Evolutionary conservation across 2,113 vertebrate species (phyloP), one percentile per base, ranked within the genome.

Genomic region (Cavia aperea): DNA sequence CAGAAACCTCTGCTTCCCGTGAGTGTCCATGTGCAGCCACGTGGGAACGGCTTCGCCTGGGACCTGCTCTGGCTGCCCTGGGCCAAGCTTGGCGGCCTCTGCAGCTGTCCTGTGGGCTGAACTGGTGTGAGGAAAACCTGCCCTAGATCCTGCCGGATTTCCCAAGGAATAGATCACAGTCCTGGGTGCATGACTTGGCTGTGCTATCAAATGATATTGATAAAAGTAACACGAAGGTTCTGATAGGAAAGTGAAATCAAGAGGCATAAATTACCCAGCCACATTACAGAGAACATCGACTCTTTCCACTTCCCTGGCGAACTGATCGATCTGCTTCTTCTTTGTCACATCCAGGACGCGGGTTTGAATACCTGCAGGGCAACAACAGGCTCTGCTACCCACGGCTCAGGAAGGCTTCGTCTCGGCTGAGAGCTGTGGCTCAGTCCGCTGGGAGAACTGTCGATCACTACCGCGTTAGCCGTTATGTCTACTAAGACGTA

Each of bases 241-340:
- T 66, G 0, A 26, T 84, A 91, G 90, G 46, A 93, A 3, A 51
- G 73, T 9, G 23, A 89, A 86, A 66, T 79, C 19, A 87, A 96
- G 9, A 73, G 18, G 82, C 88, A 70, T 4, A 43, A 14, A 36
- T 95, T 98, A 99, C 99, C 99, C 99, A 81, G 99, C 99, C 73
- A 99, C 95, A n/a, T 99, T 99, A 91, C 99, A 99, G 86, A 99
- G 98, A 93, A 99, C 98, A 0, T 99, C 99, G 11, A 99, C 96
- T 91, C 90, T 98, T 49, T 98, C 98, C 70, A 99, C 94, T n/a
- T 99, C 98, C 82, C 97, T 97, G 95, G 98, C 98, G 81, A 99
- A 97, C 49, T 98, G 98, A 95, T 99, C 98, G 56, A 99, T 98
- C 96, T 99, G 98, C 66, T 98, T 98, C 95, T 97, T 99, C 95